Percentiles rank a stretch among this genome's conserved stretches.
Conservation (phyloP, 2,797 vertebrate species). For the Galaxias olidus region DNA sequence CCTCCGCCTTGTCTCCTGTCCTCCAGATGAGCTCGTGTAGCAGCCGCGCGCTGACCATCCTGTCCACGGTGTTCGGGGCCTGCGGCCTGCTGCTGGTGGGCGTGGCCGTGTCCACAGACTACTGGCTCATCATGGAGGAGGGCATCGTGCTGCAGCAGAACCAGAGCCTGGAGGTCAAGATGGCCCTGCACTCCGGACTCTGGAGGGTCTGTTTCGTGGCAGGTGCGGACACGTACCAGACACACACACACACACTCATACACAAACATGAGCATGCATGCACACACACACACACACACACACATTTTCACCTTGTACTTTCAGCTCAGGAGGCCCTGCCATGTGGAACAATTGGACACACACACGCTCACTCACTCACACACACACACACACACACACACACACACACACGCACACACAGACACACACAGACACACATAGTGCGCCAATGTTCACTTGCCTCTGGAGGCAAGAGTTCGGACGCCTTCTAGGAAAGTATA, state of each 20-base stretch:
- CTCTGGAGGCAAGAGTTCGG: no score
- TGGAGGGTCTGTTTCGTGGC: slow-evolving; percentile 95
- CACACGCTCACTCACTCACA: not conserved
- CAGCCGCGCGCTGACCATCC: slow-evolving; percentile 90
- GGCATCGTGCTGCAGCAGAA: slow-evolving; percentile 91
- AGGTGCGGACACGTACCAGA: slow-evolving; percentile 64
- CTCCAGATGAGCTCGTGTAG: slow-evolving; percentile 90
- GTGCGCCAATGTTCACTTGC: no score
- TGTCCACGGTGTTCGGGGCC: slow-evolving; percentile 91
- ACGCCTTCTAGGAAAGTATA: no score
- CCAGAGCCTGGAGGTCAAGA: slow-evolving; percentile 92
- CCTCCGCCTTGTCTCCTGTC: not conserved
- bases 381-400: slow-evolving; percentile 1
- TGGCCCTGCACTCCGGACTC: slow-evolving; percentile 91
- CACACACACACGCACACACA: slow-evolving; percentile 9
- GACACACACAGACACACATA: slow-evolving; percentile 18
- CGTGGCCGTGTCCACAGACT: slow-evolving; percentile 92
- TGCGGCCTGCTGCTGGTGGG: slow-evolving; percentile 90
- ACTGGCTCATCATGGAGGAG: slow-evolving; percentile 95
- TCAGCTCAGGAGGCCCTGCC: no score
- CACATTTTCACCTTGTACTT: not conserved
- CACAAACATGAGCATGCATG: not conserved
- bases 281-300: not conserved
- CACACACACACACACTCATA: slow-evolving; percentile 7
- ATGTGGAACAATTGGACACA: not conserved